phyloP scores from a whole-genome alignment of 2,113 vertebrate species.

The Protobothrops flavoviridis region DNA sequence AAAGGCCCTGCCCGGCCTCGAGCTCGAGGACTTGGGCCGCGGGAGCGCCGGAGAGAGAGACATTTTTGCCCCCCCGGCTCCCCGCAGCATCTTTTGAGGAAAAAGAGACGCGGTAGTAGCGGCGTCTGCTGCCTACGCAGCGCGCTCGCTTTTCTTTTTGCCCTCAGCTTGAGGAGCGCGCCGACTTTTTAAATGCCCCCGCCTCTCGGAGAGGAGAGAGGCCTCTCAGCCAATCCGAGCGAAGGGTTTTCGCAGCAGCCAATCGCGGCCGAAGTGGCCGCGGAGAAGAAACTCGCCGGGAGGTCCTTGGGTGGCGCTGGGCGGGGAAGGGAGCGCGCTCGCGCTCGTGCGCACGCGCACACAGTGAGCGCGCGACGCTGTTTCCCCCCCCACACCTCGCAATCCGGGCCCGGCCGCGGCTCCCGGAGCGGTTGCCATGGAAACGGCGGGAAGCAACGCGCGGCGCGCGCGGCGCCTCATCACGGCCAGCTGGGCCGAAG shows the following conservation, averaged over 20 bases:
- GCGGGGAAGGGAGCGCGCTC: rapidly evolving
- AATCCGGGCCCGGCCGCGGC: background rate
- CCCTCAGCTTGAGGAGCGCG: background rate
- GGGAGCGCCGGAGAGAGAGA: background rate
- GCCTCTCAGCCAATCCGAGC: background rate
- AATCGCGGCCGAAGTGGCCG: background rate
- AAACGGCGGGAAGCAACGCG: slow-evolving; percentile 60
- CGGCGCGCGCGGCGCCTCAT: background rate
- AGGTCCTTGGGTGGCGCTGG: no score
- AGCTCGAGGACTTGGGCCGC: background rate
- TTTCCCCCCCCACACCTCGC: background rate
- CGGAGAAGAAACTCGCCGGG: rapidly evolving
- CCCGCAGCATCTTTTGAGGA: background rate
- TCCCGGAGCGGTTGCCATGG: slow-evolving; percentile 59
- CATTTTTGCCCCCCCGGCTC: background rate
- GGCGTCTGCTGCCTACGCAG: no score
- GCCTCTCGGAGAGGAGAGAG: background rate
- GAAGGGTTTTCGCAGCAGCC: background rate
- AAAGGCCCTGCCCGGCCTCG: background rate
- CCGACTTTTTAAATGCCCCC: background rate
- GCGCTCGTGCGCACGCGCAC: no score
- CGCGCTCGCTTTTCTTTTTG: background rate
- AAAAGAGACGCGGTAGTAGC: background rate
- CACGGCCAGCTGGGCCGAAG: background rate
- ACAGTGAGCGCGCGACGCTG: no score